These are phyloP conservation scores for Leucopternis melanops DNA, from an alignment of 2,113 vertebrate species.

Conservation along the genomic window DNA sequence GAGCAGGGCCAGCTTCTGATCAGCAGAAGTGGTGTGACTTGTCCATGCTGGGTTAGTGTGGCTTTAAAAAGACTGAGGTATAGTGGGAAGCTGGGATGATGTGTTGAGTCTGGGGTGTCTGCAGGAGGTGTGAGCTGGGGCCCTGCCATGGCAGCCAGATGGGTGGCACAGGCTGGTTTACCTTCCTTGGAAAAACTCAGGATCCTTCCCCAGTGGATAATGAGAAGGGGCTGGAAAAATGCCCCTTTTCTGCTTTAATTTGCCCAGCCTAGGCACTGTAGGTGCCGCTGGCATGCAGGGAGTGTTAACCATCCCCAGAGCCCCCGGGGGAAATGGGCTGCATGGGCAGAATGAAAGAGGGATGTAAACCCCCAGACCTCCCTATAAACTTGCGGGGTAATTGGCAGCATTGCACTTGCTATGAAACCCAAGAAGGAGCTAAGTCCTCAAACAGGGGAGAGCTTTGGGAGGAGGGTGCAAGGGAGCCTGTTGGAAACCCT, in stretches of 20 bases:
- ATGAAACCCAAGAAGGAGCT: slow-evolving; percentile 45
- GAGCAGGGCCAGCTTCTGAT: background rate
- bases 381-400: background rate
- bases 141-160: background rate
- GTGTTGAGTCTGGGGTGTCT: no score
- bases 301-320: background rate
- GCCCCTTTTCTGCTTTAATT: background rate
- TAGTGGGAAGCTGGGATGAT: background rate
- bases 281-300: background rate
- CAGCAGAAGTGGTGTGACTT: background rate
- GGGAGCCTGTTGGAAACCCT: background rate
- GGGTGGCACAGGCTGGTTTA: background rate
- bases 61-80: accelerated
- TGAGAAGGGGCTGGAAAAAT: background rate
- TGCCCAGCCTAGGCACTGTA: background rate
- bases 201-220: background rate
- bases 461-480: background rate
- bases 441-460: background rate
- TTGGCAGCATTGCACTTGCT: background rate
- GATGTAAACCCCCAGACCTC: background rate
- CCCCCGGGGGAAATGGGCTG: background rate
- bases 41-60: accelerated
- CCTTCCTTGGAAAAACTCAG: background rate
- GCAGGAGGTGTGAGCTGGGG: background rate
- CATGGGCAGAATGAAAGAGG: background rate